Percentiles rank a stretch among this genome's conserved stretches.
phyloP scores from a whole-genome alignment of 92 coral and sea anemone species.

The Parazoanthus atlanticus region DNA sequence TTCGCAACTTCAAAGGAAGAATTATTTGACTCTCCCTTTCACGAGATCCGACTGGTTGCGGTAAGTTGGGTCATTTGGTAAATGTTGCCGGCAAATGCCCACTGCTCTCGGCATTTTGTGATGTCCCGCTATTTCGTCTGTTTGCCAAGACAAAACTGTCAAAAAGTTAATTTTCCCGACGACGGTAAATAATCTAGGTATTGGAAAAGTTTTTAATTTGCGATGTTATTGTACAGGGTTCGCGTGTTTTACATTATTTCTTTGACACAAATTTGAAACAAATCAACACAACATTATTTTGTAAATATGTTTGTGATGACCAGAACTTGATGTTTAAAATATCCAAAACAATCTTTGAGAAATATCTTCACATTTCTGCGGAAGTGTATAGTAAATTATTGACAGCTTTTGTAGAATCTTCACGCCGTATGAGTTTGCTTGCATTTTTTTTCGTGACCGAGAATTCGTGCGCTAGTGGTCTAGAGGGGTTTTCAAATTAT shows the following conservation, averaged over 20 bases:
- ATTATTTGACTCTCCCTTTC: slow-evolving; percentile 2
- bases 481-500: slow-evolving; percentile 16
- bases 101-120: slow-evolving; percentile 18
- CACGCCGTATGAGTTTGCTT: background rate
- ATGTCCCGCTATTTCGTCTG: slow-evolving; percentile 39
- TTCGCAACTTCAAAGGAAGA: slow-evolving; percentile 14
- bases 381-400: background rate
- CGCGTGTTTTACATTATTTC: slow-evolving; percentile 1
- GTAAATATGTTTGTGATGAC: slow-evolving; percentile 16
- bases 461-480: background rate
- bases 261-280: slow-evolving; percentile 34
- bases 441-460: slow-evolving; percentile 27
- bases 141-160: slow-evolving; percentile 33
- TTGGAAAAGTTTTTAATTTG: slow-evolving; percentile 30
- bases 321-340: background rate
- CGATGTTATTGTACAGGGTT: slow-evolving; percentile 30
- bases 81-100: slow-evolving; percentile 16
- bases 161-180: slow-evolving; percentile 20
- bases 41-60: slow-evolving; percentile 47
- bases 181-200: slow-evolving; percentile 24
- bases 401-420: background rate
- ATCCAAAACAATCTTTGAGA: background rate
- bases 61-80: slow-evolving; percentile 38
- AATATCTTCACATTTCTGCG: background rate
- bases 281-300: slow-evolving; percentile 14